Base-by-base conservation (phyloP, 1,140 invertebrate genomes). In the Pogonomyrmex californicus region DNA sequence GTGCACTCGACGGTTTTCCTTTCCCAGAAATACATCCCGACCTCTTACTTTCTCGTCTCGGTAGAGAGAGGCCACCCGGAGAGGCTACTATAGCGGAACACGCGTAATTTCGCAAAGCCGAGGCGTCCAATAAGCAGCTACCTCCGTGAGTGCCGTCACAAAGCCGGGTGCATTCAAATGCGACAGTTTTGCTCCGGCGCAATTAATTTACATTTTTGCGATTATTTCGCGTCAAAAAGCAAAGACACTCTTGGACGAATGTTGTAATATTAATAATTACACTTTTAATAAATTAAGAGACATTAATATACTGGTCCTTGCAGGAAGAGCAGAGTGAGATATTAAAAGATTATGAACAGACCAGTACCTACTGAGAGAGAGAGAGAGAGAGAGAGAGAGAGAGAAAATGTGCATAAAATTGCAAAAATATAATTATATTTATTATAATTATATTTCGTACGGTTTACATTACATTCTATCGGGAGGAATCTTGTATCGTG, bases 1-100 rank as follows among this genome's bases (percentile, higher is more conserved):
- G n/a, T 76, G 82, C 86, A 76, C 77, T 90, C 89, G 89, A 90
- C 89, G 86, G 86, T 86, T 90, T 75, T 79, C 86, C 85, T 91
- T 91, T 79, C 63, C 44, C 30, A 78, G 71, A 83, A 88, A 88
- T 85, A 87, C 88, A 51, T 81, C 73, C 60, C 75, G 73, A 76
- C 54, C 79, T 76, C 60, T 87, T 87, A 90, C 62, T 77, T 87
- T 78, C 86, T 79, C 79, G 75, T 87, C 58, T 51, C n/a, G n/a
- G n/a, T n/a, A n/a, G n/a, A n/a, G n/a, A n/a, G n/a, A n/a, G n/a
- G n/a, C n/a, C n/a, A n/a, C n/a, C n/a, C n/a, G 71, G 36, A 68
- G 58, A 70, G 62, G 68, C 60, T 87, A 81, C 89, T 63, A 36
- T 56, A 30, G 41, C 14, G 68, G 56, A 60, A 77, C 56, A 65